A percentile compares a stretch with the other conserved stretches of the same genome.
These are phyloP conservation scores for Lithosia quadra DNA, from an alignment of 2,888 invertebrate genomes.

Conservation along the genomic window DNA sequence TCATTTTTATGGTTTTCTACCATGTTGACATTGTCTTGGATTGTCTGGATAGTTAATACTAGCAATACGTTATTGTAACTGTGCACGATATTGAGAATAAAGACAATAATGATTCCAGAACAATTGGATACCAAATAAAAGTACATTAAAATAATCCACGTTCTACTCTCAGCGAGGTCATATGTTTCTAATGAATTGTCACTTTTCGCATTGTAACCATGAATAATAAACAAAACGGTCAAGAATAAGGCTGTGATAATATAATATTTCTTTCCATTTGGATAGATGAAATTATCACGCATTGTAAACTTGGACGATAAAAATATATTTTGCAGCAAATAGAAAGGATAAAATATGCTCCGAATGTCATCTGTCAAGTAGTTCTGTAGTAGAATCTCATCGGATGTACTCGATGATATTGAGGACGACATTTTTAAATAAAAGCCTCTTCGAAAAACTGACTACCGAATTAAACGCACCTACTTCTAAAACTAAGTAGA, in stretches of 20 bases:
- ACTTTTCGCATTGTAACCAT: neutral
- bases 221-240: constrained; percentile 9
- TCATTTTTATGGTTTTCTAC: neutral
- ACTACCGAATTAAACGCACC: too few species aligned
- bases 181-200: neutral
- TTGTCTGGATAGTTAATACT: neutral
- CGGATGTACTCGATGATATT: constrained; percentile 12
- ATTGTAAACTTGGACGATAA: constrained; percentile 31
- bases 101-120: neutral
- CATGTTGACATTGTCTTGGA: neutral
- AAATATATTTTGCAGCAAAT: constrained; percentile 26
- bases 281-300: constrained; percentile 28
- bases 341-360: constrained; percentile 28
- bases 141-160: neutral
- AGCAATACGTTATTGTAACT: neutral
- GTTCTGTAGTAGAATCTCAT: constrained; percentile 20
- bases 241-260: neutral
- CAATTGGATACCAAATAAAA: neutral
- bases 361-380: constrained; percentile 24
- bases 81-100: neutral
- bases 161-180: neutral
- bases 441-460: too few species aligned
- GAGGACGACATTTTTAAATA: neutral
- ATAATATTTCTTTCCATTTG: constrained; percentile 10
- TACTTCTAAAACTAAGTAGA: neutral